Conservation (phyloP, 92 coral and sea anemone genomes). For the Zoanthus sansibaricus region DNA sequence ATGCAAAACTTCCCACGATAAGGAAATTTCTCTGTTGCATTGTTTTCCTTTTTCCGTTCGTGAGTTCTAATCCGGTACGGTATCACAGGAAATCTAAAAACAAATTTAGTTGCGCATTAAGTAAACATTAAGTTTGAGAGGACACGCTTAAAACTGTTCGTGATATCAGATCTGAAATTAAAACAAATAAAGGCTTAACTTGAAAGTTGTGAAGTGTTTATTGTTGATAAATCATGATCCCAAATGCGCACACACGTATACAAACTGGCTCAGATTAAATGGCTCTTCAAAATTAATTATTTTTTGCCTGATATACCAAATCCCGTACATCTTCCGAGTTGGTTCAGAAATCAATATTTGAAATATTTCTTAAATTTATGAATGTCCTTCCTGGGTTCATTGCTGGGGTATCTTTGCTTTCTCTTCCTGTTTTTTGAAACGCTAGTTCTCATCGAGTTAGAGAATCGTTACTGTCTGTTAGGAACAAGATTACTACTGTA, state of each 20-base stretch:
- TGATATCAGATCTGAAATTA: not conserved
- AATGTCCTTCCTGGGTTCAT: slow-evolving; percentile 5
- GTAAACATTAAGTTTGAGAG: not conserved
- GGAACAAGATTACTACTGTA: not conserved
- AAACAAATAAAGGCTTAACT: not conserved
- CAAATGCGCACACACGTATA: too few relatives aligned
- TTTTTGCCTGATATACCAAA: not conserved
- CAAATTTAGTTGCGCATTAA: not conserved
- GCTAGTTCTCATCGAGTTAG: not conserved
- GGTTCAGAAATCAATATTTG: not conserved
- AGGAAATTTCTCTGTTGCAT: not conserved
- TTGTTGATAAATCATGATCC: too few relatives aligned
- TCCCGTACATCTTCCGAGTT: not conserved
- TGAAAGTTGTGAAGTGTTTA: not conserved
- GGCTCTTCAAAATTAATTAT: not conserved
- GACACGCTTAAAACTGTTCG: not conserved
- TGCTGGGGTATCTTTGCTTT: not conserved
- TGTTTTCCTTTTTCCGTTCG: slow-evolving; percentile 27
- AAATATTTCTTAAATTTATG: slow-evolving; percentile 3
- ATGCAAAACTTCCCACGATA: slow-evolving; percentile 30
- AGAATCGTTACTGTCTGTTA: not conserved
- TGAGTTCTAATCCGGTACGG: slow-evolving; percentile 4
- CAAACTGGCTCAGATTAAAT: not conserved
- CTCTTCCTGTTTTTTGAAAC: not conserved
- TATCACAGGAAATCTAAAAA: slow-evolving; percentile 17